Percentiles rank a stretch among this genome's conserved stretches.
phyloP scores from a whole-genome alignment of 2,113 vertebrate genomes.

The Aspiorhynchus laticeps region DNA sequence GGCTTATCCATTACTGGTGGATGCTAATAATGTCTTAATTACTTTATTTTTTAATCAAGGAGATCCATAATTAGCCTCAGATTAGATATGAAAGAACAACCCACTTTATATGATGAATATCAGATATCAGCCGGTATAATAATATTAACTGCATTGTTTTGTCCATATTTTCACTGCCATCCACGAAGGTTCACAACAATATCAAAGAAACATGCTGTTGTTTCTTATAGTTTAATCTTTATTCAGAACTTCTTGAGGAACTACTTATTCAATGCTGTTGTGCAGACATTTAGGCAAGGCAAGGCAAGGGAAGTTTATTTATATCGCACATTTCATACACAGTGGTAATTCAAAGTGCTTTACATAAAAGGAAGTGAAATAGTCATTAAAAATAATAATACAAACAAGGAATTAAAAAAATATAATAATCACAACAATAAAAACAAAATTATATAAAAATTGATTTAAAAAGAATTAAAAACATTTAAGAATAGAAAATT shows the following conservation, averaged over 20 bases:
- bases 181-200: neutral
- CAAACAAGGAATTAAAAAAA: too few species aligned
- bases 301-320: too few species aligned
- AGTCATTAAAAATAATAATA: too few species aligned
- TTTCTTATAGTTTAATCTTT: neutral
- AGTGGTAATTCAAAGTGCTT: too few species aligned
- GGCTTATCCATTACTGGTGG: neutral
- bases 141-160: neutral
- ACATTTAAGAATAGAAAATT: too few species aligned
- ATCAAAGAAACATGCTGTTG: neutral
- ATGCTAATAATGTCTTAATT: constrained; percentile 12
- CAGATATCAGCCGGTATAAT: neutral
- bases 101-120: neutral
- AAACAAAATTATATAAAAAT: too few species aligned
- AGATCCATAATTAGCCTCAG: constrained; percentile 11
- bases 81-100: constrained; percentile 5
- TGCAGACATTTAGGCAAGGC: neutral
- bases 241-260: neutral
- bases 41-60: constrained; percentile 10
- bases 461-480: too few species aligned
- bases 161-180: neutral
- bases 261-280: neutral
- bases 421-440: too few species aligned
- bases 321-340: too few species aligned
- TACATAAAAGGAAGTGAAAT: too few species aligned